phyloP scores from a whole-genome alignment of 2,113 vertebrate species.

The Ivindomyrus marchei region DNA sequence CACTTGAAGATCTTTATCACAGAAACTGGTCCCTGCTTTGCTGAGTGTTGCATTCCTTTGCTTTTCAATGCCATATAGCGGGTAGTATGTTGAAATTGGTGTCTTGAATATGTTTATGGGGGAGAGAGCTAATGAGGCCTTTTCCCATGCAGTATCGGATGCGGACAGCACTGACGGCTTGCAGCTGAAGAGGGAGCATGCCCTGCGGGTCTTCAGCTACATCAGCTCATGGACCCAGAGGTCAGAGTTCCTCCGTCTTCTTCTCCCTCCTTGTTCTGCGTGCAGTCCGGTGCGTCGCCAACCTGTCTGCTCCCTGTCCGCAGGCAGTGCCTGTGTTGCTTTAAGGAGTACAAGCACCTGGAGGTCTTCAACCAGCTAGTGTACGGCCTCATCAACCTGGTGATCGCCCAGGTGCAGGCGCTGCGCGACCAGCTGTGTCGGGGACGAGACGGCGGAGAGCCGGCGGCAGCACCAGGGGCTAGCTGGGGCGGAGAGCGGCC shows the following conservation, averaged over 20 bases:
- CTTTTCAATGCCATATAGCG: background rate
- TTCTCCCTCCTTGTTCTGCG: too few relatives aligned
- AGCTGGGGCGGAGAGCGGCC: slow-evolving; percentile 71
- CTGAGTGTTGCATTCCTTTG: background rate
- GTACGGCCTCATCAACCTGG: slow-evolving; percentile 96
- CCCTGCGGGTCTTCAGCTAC: slow-evolving; percentile 94
- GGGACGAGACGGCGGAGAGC: slow-evolving; percentile 44
- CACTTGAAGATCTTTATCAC: background rate
- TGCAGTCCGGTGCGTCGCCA: background rate
- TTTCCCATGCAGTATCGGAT: slow-evolving; percentile 79
- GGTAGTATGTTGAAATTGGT: background rate
- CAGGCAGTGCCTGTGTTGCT: slow-evolving; percentile 99
- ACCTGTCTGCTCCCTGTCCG: slow-evolving; percentile 38
- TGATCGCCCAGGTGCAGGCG: slow-evolving; percentile 86
- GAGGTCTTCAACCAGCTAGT: slow-evolving; percentile 99
- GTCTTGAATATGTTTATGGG: background rate
- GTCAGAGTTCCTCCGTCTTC: slow-evolving; percentile 49
- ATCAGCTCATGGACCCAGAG: slow-evolving; percentile 99
- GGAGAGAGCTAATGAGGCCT: background rate
- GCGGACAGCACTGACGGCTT: slow-evolving; percentile 89
- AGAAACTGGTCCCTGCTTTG: background rate
- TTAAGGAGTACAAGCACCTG: slow-evolving; percentile 99
- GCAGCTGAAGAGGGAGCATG: slow-evolving; percentile 97
- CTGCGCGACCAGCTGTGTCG: slow-evolving; percentile 70
- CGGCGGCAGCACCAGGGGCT: slow-evolving; percentile 48